phyloP scores from a whole-genome alignment of 2,888 invertebrate species.

The Lomographa bimaculata region DNA sequence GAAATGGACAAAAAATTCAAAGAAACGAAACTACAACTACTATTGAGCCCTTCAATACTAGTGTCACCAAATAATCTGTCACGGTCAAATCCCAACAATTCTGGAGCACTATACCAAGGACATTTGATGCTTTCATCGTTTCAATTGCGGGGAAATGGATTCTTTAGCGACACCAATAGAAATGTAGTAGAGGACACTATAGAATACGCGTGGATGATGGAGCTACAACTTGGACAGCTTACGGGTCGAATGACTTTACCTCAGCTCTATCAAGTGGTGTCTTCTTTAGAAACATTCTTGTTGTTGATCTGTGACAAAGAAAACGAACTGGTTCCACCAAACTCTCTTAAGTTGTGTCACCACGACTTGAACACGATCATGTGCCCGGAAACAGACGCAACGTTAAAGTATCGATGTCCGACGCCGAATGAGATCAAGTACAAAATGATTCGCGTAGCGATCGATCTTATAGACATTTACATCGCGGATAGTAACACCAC shows the following conservation, averaged over 20 bases:
- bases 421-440: slow-evolving; percentile 95
- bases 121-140: slow-evolving; percentile 93
- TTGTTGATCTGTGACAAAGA: slow-evolving; percentile 94
- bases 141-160: slow-evolving; percentile 96
- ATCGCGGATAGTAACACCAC: slow-evolving; percentile 95
- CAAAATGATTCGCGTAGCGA: slow-evolving; percentile 93
- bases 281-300: slow-evolving; percentile 94
- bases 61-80: slow-evolving; percentile 89
- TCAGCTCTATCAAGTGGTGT: slow-evolving; percentile 93
- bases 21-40: slow-evolving; percentile 95
- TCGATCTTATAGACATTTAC: slow-evolving; percentile 95
- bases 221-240: slow-evolving; percentile 96
- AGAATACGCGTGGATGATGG: slow-evolving; percentile 99
- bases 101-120: slow-evolving; percentile 88
- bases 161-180: slow-evolving; percentile 97
- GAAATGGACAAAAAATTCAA: slow-evolving; percentile 98
- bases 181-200: slow-evolving; percentile 96
- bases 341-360: slow-evolving; percentile 90
- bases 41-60: slow-evolving; percentile 94
- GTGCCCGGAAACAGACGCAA: slow-evolving; percentile 87
- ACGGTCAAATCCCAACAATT: slow-evolving; percentile 80
- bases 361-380: slow-evolving; percentile 88
- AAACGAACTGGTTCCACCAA: slow-evolving; percentile 94
- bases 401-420: slow-evolving; percentile 90
- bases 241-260: slow-evolving; percentile 95